Evolutionary conservation across 2,113 vertebrate genomes (phyloP).

Genomic region (Daboia siamensis): DNA sequence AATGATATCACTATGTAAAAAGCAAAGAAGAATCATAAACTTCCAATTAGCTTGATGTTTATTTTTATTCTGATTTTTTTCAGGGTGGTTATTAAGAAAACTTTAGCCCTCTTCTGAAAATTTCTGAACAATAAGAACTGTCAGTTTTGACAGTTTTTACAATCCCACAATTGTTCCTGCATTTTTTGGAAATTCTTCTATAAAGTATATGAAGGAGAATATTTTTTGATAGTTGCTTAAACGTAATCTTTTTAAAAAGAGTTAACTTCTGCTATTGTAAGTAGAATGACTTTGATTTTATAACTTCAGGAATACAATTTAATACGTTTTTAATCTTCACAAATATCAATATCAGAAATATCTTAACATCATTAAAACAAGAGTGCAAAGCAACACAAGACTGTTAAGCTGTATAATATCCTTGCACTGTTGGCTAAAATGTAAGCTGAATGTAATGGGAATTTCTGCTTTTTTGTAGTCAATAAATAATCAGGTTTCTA

Average conservation of each 20-base stretch:
- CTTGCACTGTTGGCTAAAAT: background rate
- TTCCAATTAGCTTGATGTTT: conserved; percentile 53
- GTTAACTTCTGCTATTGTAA: background rate
- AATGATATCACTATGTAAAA: conserved; percentile 34
- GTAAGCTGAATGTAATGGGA: background rate
- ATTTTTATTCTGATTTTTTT: conserved; percentile 46
- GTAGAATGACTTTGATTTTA: conserved; percentile 3
- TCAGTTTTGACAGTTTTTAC: conserved; percentile 58
- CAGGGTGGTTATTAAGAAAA: conserved; percentile 50
- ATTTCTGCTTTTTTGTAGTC: background rate
- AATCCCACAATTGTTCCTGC: conserved; percentile 56
- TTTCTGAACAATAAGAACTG: conserved; percentile 61
- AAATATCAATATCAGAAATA: background rate
- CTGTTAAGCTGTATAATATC: background rate
- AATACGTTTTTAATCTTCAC: background rate
- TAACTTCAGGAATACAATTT: background rate
- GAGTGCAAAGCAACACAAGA: background rate
- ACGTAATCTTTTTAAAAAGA: conserved; percentile 14
- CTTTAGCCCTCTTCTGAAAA: conserved; percentile 45
- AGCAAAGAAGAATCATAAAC: conserved; percentile 36
- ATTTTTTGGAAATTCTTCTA: conserved; percentile 59
- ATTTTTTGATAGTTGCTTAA: conserved; percentile 53
- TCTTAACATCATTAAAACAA: background rate
- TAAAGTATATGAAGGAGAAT: conserved; percentile 25
- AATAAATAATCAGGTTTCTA: background rate